phyloP scores from a whole-genome alignment of 2,113 vertebrate genomes.

The Leucoraja erinaceus region DNA sequence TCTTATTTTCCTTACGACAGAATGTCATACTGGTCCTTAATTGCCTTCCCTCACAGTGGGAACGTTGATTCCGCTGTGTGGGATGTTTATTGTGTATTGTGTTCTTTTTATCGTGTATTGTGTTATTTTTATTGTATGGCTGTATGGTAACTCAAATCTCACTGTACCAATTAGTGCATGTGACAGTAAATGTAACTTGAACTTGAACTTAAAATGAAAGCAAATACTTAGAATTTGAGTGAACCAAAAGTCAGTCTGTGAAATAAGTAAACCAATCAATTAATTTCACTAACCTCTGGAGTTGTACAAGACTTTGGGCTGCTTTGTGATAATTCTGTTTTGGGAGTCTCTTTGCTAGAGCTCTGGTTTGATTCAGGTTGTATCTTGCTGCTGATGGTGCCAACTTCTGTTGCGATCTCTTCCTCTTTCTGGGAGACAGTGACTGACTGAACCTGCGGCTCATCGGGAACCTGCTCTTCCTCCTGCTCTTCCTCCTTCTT shows the following conservation, averaged over 20 bases:
- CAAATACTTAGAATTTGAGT: background rate
- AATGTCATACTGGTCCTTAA: background rate
- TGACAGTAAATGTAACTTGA: too few species aligned
- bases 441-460: background rate
- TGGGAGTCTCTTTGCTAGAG: slow-evolving; percentile 50
- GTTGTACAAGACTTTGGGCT: slow-evolving; percentile 85
- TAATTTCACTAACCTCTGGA: slow-evolving; percentile 69
- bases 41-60: too few species aligned
- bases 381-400: slow-evolving; percentile 53
- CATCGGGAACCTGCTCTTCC: slow-evolving; percentile 29
- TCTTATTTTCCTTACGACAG: background rate
- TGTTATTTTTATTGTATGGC: too few species aligned
- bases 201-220: background rate
- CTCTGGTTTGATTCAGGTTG: slow-evolving; percentile 57
- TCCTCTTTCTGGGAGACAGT: slow-evolving; percentile 43
- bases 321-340: slow-evolving; percentile 71
- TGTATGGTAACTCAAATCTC: too few species aligned
- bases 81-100: too few species aligned
- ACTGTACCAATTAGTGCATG: too few species aligned
- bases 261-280: background rate
- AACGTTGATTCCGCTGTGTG: too few species aligned
- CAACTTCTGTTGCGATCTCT: background rate
- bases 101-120: too few species aligned
- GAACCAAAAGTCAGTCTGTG: background rate
- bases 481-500: background rate